Evolutionary conservation across 2,113 vertebrate species (phyloP).

Genomic region (Fulica atra): DNA sequence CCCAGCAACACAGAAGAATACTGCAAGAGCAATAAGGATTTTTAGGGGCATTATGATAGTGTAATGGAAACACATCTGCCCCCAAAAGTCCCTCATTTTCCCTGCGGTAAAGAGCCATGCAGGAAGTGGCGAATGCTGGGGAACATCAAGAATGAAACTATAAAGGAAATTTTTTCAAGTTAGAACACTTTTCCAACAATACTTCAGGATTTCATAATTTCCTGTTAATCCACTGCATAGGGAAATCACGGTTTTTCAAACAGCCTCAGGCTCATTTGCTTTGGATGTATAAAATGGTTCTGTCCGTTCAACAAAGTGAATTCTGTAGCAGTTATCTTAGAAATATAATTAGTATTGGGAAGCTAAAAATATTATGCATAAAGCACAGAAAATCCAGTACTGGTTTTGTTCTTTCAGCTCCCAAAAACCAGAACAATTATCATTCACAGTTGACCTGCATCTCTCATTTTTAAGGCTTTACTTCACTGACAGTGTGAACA

Average conservation of each 20-base stretch:
- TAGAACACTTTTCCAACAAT: slow-evolving; percentile 60
- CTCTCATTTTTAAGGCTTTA: neutral
- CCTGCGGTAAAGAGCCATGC: slow-evolving; percentile 81
- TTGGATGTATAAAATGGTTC: neutral
- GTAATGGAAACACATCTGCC: slow-evolving; percentile 91
- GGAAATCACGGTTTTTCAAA: neutral
- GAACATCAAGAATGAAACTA: slow-evolving; percentile 64
- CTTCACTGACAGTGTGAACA: neutral
- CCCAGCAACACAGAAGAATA: slow-evolving; percentile 78
- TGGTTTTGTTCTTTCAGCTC: neutral
- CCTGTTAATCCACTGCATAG: neutral
- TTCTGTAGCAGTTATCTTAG: neutral
- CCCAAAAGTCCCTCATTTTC: slow-evolving; percentile 96
- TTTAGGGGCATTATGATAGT: slow-evolving; percentile 95
- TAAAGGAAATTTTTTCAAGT: slow-evolving; percentile 61
- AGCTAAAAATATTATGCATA: neutral
- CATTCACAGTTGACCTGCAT: neutral
- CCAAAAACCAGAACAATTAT: neutral
- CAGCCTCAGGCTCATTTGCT: neutral
- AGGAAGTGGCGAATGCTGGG: slow-evolving; percentile 59
- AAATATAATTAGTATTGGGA: neutral
- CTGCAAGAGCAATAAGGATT: slow-evolving; percentile 96
- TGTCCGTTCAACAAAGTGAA: neutral
- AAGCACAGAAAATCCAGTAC: neutral
- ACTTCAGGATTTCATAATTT: neutral